These are phyloP conservation scores for Periphyllus acericola DNA, from an alignment of 2,888 invertebrate genomes.

Conservation along the genomic window DNA sequence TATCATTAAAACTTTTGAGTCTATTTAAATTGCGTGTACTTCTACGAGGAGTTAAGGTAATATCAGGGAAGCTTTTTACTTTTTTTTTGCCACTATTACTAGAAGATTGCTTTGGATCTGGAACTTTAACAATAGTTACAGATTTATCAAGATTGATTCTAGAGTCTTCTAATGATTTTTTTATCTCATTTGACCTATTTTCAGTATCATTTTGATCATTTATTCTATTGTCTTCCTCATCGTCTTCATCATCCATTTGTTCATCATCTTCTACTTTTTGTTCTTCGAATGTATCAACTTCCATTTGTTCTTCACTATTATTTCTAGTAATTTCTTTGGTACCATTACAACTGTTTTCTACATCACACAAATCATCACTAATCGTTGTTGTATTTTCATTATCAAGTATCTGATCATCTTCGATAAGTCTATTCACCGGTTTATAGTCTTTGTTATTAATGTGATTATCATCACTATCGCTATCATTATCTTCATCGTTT, in stretches of 20 bases:
- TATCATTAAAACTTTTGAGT: slow-evolving; percentile 69
- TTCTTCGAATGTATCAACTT: slow-evolving; percentile 65
- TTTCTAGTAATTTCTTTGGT: slow-evolving; percentile 63
- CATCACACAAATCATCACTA: slow-evolving; percentile 40
- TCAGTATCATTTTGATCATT: slow-evolving; percentile 53
- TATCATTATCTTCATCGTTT: slow-evolving; percentile 66
- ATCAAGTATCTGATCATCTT: slow-evolving; percentile 60
- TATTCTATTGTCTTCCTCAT: slow-evolving; percentile 26
- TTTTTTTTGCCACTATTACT: slow-evolving; percentile 48
- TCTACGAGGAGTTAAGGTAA: slow-evolving; percentile 68
- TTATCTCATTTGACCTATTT: slow-evolving; percentile 56
- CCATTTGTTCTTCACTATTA: slow-evolving; percentile 63
- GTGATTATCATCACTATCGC: slow-evolving; percentile 65
- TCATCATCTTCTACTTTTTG: slow-evolving; percentile 49
- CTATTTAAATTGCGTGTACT: slow-evolving; percentile 73
- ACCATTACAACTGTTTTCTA: slow-evolving; percentile 63
- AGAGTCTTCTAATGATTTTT: slow-evolving; percentile 59
- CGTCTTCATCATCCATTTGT: slow-evolving; percentile 44
- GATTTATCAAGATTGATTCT: slow-evolving; percentile 57
- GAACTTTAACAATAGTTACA: slow-evolving; percentile 56
- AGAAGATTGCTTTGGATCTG: slow-evolving; percentile 51
- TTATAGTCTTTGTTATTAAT: slow-evolving; percentile 64
- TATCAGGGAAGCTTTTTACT: slow-evolving; percentile 54
- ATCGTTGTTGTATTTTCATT: slow-evolving; percentile 14
- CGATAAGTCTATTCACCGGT: slow-evolving; percentile 62